Base-by-base conservation (phyloP, 1,140 invertebrate species). In the Odontomachus brunneus region DNA sequence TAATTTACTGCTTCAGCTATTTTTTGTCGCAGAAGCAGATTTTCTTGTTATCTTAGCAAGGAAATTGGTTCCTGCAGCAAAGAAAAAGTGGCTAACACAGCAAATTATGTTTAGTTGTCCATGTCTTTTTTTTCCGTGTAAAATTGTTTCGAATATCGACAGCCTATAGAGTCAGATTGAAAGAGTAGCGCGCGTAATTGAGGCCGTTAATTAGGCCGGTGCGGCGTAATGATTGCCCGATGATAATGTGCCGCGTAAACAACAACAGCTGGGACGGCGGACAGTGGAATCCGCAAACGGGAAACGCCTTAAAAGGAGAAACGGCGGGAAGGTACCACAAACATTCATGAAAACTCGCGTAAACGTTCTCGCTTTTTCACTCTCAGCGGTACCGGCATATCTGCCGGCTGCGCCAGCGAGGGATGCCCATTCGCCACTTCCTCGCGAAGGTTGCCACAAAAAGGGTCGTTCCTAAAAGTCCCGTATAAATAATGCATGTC, bases 331-430 rank as follows among this genome's bases (percentile, higher is more conserved):
- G 26, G 22, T 22, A 59, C 17, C 22, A 15, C 74, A 67, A n/a
- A n/a, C 29, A 17, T 17, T 24, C 33, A 19, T 53, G 22, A n/a
- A n/a, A 38, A 67, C 51, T 69, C 63, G 49, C 51, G 63, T 44
- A 78, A 80, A 57, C 24, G 33, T 80, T 57, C 7, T 33, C 24
- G 19, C n/a, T 59, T 80, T 57, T 80, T 80, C 66, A 26, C 19
- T 78, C 49, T 17, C 19, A 15, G 38, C 59, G 59, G 26, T 44
- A 14, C 15, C 15, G 15, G 7, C 22, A n/a, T 49, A 67, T 67
- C 44, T 48, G 38, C 44, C 5, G 33, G 22, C 19, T 26, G 29
- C 15, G 51, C 3, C n/a, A 4, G 5, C 53, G 14, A 80, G 53
- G 44, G n/a, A 15, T 80, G n/a, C 19, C 22, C n/a, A 19, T 63